These are phyloP conservation scores for Palloptera scutellata DNA, from an alignment of 2,888 invertebrate species.

Conservation along the genomic window DNA sequence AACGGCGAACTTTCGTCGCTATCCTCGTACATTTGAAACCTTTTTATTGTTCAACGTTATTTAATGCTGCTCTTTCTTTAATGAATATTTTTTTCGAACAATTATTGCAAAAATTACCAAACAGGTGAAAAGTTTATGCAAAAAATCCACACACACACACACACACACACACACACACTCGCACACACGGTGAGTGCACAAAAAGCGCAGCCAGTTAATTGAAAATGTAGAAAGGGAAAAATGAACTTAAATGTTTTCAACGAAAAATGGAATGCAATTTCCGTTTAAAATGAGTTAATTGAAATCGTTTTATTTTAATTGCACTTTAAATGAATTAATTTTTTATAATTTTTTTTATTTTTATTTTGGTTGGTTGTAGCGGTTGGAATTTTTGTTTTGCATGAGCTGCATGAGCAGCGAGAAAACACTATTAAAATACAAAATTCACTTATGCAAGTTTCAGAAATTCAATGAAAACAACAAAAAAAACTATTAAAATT, in stretches of 20 bases:
- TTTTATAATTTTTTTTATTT: background rate
- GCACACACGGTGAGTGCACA: background rate
- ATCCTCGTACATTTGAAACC: slow-evolving; percentile 66
- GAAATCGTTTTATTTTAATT: slow-evolving; percentile 53
- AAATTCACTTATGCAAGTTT: too few relatives aligned
- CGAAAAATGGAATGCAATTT: slow-evolving; percentile 4
- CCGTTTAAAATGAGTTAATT: slow-evolving; percentile 50
- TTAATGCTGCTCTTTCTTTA: slow-evolving; percentile 6
- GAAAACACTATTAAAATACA: too few relatives aligned
- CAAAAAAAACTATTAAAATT: too few relatives aligned
- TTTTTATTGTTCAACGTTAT: slow-evolving; percentile 30
- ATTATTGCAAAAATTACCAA: background rate
- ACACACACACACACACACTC: background rate
- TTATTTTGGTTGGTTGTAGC: too few relatives aligned
- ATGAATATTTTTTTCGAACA: background rate
- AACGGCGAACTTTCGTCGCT: slow-evolving; percentile 75
- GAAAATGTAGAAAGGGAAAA: background rate
- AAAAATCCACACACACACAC: background rate
- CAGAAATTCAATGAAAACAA: too few relatives aligned
- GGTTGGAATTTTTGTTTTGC: too few relatives aligned
- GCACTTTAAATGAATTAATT: slow-evolving; percentile 54
- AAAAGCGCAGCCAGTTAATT: background rate
- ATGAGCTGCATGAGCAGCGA: too few relatives aligned
- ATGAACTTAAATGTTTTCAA: background rate
- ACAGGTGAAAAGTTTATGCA: background rate